phyloP scores from a whole-genome alignment of 2,113 vertebrate genomes.

The Turdus rufiventris region DNA sequence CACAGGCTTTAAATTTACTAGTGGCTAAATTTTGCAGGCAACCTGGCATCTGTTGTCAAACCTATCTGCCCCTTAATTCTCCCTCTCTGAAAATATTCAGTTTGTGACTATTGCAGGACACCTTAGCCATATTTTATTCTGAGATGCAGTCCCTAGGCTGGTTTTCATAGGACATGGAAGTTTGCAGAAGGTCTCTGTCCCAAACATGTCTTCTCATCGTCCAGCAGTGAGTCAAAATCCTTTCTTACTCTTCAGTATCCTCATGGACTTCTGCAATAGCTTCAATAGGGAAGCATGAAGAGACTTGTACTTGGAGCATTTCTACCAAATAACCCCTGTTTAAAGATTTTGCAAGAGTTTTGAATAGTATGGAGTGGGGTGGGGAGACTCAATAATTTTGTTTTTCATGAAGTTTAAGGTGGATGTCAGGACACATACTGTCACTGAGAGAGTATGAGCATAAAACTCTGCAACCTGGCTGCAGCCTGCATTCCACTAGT shows the following conservation, averaged over 20 bases:
- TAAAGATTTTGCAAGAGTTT: not conserved
- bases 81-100: not conserved
- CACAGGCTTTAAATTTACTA: not conserved
- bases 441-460: not conserved
- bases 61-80: not conserved
- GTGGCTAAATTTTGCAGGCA: not conserved
- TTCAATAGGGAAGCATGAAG: not conserved
- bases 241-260: not conserved
- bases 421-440: not conserved
- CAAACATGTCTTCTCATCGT: not conserved
- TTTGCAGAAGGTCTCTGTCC: not conserved
- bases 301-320: not conserved
- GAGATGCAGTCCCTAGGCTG: not conserved
- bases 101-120: not conserved
- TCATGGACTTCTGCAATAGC: not conserved
- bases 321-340: not conserved
- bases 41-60: not conserved
- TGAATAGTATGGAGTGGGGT: not conserved
- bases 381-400: not conserved
- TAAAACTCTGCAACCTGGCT: not conserved
- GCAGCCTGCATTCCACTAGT: not conserved
- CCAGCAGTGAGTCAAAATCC: not conserved
- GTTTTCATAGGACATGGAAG: not conserved
- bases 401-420: not conserved
- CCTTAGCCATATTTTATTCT: not conserved